Evolutionary conservation across 2,797 vertebrate species (phyloP).

Genomic region (Gouania willdenowi): DNA sequence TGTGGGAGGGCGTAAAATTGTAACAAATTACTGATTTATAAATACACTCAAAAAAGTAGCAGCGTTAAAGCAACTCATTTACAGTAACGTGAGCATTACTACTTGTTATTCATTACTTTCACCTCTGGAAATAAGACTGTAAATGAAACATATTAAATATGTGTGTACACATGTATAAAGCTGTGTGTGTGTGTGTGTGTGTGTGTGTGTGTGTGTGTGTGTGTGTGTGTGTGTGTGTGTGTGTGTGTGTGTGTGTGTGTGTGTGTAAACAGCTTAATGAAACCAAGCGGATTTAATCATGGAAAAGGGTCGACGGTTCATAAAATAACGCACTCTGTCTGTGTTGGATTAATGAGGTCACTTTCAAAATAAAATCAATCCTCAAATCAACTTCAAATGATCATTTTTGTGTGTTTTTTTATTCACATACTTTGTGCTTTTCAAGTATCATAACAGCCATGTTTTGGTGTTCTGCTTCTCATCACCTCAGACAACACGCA

Average conservation of each 20-base stretch:
- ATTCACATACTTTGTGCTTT: too few species aligned
- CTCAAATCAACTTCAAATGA: slow-evolving; percentile 60
- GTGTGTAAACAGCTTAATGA: slow-evolving; percentile 65
- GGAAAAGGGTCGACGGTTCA: slow-evolving; percentile 45
- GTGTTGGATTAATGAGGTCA: slow-evolving; percentile 59
- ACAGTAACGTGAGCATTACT: too few species aligned
- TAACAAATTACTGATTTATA: too few species aligned
- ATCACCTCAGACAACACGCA: slow-evolving; percentile 10
- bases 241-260: slow-evolving; percentile 9
- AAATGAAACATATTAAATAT: slow-evolving; percentile 14
- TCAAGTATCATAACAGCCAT: slow-evolving; percentile 10
- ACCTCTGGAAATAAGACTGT: too few species aligned
- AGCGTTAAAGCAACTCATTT: too few species aligned
- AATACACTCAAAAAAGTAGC: too few species aligned
- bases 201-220: slow-evolving; percentile 5
- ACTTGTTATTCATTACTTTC: too few species aligned
- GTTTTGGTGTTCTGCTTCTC: background rate
- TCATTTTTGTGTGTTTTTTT: slow-evolving; percentile 5
- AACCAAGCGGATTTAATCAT: slow-evolving; percentile 67
- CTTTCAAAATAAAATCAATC: slow-evolving; percentile 51
- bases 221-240: slow-evolving; percentile 6
- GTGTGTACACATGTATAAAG: slow-evolving; percentile 14
- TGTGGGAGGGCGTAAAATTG: too few species aligned
- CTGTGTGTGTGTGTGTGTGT: slow-evolving; percentile 3
- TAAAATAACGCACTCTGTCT: slow-evolving; percentile 44